phyloP scores from a whole-genome alignment of 2,888 invertebrate genomes.

The Biston stratarius region DNA sequence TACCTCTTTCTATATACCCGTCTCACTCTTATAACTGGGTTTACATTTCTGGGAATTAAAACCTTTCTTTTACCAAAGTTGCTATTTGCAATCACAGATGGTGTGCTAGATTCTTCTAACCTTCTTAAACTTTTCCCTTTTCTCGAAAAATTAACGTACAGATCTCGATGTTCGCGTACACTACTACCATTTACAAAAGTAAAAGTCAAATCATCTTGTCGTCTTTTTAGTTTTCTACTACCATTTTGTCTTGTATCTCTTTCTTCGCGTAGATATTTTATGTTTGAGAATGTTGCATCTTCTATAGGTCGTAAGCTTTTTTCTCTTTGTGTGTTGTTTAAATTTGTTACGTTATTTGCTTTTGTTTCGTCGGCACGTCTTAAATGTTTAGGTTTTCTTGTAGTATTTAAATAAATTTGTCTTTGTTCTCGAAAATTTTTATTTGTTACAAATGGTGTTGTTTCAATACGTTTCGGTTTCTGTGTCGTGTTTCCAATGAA shows the following conservation, averaged over 20 bases:
- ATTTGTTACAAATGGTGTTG: slow-evolving; percentile 28
- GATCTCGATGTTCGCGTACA: slow-evolving; percentile 18
- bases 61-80: slow-evolving; percentile 64
- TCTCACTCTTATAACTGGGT: slow-evolving; percentile 77
- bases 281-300: slow-evolving; percentile 32
- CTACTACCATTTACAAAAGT: background rate
- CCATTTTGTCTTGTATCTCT: slow-evolving; percentile 18
- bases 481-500: slow-evolving; percentile 62
- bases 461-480: slow-evolving; percentile 55
- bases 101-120: slow-evolving; percentile 28
- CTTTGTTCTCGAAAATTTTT: slow-evolving; percentile 32
- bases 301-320: slow-evolving; percentile 49
- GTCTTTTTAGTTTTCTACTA: slow-evolving; percentile 19
- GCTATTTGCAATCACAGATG: slow-evolving; percentile 32
- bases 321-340: slow-evolving; percentile 55
- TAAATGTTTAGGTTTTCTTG: slow-evolving; percentile 39
- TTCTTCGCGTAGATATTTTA: slow-evolving; percentile 21
- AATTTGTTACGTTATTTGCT: slow-evolving; percentile 3
- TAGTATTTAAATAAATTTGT: slow-evolving; percentile 32
- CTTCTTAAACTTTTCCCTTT: slow-evolving; percentile 53
- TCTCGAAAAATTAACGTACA: slow-evolving; percentile 49
- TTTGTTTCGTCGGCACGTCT: slow-evolving; percentile 23
- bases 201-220: slow-evolving; percentile 1
- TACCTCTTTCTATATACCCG: slow-evolving; percentile 80
- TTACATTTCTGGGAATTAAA: slow-evolving; percentile 67